Evolutionary conservation across 2,113 vertebrate species (phyloP).

Genomic region (Astur gentilis): DNA sequence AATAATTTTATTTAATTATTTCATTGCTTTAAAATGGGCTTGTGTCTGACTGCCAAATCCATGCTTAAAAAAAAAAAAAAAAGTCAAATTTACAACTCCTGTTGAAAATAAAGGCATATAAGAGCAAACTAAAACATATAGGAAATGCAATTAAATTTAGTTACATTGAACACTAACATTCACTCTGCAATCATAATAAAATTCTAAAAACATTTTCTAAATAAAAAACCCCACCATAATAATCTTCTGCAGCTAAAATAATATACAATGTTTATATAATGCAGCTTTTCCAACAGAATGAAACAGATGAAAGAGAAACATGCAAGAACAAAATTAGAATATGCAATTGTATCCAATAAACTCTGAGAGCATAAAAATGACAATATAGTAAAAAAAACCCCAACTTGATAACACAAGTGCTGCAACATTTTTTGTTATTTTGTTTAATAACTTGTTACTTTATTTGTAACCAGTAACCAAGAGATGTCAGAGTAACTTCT

Average conservation of each 20-base stretch:
- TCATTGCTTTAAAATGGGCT: background rate
- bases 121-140: slow-evolving; percentile 52
- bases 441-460: slow-evolving; percentile 61
- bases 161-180: slow-evolving; percentile 45
- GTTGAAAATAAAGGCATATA: slow-evolving; percentile 28
- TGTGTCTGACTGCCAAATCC: background rate
- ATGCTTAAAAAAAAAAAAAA: background rate
- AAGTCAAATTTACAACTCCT: background rate
- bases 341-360: background rate
- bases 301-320: background rate
- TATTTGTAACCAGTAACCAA: slow-evolving; percentile 72
- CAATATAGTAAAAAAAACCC: background rate
- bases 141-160: slow-evolving; percentile 67
- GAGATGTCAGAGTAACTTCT: slow-evolving; percentile 84
- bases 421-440: slow-evolving; percentile 28
- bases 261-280: background rate
- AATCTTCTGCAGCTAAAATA: slow-evolving; percentile 39
- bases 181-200: slow-evolving; percentile 37
- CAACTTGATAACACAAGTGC: background rate
- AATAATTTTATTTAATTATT: background rate
- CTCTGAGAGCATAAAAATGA: background rate
- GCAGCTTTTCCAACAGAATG: slow-evolving; percentile 29
- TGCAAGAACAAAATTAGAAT: background rate
- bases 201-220: slow-evolving; percentile 36
- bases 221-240: background rate